These are phyloP conservation scores for Lichenostomus cassidix DNA, from an alignment of 2,113 vertebrate species.

Conservation along the genomic window DNA sequence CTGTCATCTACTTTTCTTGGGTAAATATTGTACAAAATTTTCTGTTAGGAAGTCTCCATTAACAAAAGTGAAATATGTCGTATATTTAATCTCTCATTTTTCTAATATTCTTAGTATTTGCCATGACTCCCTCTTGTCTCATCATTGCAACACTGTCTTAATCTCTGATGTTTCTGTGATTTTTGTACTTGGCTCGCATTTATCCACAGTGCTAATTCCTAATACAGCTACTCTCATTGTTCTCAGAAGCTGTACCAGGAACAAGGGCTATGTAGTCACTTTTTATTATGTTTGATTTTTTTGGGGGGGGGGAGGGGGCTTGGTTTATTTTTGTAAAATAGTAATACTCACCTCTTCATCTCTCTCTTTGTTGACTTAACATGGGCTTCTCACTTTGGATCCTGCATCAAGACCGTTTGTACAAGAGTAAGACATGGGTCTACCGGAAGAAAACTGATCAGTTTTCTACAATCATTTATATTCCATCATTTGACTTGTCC, in stretches of 20 bases:
- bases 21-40: background rate
- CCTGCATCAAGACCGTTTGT: background rate
- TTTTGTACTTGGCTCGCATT: background rate
- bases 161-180: background rate
- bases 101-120: background rate
- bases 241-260: background rate
- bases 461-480: background rate
- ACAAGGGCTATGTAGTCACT: accelerated
- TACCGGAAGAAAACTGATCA: background rate
- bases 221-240: background rate
- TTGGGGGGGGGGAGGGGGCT: too few relatives aligned
- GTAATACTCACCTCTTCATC: background rate
- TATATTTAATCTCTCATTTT: background rate
- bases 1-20: background rate
- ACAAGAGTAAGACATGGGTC: background rate
- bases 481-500: background rate
- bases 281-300: background rate
- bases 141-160: background rate
- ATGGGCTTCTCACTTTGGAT: background rate
- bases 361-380: background rate
- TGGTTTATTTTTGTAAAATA: background rate
- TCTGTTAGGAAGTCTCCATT: background rate
- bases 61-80: background rate
- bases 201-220: background rate
- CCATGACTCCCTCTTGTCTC: background rate